Conservation (phyloP, 2,797 vertebrate species). For the Pangasius larnaudii region DNA sequence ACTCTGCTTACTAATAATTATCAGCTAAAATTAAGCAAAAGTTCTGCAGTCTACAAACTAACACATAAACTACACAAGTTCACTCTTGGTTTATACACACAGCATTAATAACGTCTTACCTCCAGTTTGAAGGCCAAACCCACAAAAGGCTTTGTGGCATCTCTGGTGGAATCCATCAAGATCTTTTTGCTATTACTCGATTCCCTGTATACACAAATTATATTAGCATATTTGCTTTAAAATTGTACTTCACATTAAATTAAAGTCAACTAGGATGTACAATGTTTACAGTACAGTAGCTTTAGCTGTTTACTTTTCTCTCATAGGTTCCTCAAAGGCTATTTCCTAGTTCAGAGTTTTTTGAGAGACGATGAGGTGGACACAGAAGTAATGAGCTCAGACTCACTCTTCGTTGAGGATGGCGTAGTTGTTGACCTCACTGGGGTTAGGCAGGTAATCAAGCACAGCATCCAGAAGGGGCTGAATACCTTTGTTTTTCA, state of each 20-base stretch:
- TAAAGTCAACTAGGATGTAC: not conserved
- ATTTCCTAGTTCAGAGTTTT: not conserved
- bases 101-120: slow-evolving; percentile 69
- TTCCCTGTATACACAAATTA: slow-evolving; percentile 67
- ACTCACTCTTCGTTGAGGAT: slow-evolving; percentile 86
- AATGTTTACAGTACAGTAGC: no score
- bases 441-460: slow-evolving; percentile 91
- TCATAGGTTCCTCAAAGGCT: not conserved
- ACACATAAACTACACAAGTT: not conserved
- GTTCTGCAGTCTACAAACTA: not conserved
- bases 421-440: slow-evolving; percentile 91
- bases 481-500: slow-evolving; percentile 97
- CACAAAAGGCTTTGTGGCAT: slow-evolving; percentile 81
- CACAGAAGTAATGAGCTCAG: not conserved
- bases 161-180: slow-evolving; percentile 82
- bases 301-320: not conserved
- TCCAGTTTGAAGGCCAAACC: slow-evolving; percentile 96
- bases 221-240: not conserved
- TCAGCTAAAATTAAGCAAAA: not conserved
- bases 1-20: not conserved
- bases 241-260: not conserved
- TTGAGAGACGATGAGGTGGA: not conserved
- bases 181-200: slow-evolving; percentile 77
- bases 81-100: not conserved
- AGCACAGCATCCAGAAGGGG: slow-evolving; percentile 88